Percentiles rank a stretch among this genome's conserved stretches.
Evolutionary conservation across 2,888 invertebrate species (phyloP).

Genomic region (Hesperia comma): DNA sequence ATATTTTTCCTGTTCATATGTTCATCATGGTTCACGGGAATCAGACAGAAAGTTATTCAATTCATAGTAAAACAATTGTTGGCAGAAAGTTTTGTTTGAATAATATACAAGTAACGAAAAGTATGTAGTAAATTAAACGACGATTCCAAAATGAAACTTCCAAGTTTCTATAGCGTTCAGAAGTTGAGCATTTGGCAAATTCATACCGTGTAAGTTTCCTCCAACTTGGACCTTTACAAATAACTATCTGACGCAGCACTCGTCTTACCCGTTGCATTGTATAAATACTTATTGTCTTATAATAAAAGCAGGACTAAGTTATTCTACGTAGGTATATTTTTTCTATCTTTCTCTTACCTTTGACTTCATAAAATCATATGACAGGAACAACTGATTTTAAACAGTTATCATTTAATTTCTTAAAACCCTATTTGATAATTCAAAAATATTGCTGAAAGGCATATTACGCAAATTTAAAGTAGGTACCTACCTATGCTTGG

Average conservation of each 20-base stretch:
- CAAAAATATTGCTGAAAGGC: too few relatives aligned
- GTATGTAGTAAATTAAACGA: conserved; percentile 20
- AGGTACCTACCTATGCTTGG: too few relatives aligned
- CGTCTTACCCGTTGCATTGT: background rate
- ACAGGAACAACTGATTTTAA: too few relatives aligned
- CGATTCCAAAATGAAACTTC: conserved; percentile 12
- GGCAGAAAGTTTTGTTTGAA: conserved; percentile 8
- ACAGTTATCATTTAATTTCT: too few relatives aligned
- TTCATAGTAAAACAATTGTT: conserved; percentile 8
- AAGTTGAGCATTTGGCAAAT: conserved; percentile 31
- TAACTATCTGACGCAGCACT: background rate
- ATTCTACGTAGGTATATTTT: too few relatives aligned
- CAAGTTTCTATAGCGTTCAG: conserved; percentile 27
- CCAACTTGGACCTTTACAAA: conserved; percentile 23
- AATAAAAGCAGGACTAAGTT: too few relatives aligned
- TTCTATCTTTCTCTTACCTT: too few relatives aligned
- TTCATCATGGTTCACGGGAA: too few relatives aligned
- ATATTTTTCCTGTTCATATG: too few relatives aligned
- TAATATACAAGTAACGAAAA: conserved; percentile 11
- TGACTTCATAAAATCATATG: too few relatives aligned
- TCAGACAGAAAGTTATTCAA: background rate
- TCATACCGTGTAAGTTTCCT: conserved; percentile 31
- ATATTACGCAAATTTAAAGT: too few relatives aligned
- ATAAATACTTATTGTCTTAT: background rate
- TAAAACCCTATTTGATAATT: too few relatives aligned